Evolutionary conservation across 2,888 invertebrate species (phyloP).

Genomic region (Drosophila longiperda): DNA sequence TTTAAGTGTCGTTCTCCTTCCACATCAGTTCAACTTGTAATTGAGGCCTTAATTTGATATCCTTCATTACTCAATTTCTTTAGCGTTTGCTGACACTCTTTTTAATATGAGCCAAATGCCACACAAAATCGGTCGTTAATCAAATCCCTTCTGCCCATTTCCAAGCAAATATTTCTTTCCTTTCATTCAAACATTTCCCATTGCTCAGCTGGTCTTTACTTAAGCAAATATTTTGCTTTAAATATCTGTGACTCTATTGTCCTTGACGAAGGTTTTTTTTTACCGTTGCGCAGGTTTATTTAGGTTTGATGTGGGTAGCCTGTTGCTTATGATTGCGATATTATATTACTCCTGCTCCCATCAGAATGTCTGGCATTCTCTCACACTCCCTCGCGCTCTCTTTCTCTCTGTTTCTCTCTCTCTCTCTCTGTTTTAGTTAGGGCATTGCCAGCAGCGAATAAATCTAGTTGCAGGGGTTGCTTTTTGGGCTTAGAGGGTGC

Average conservation of each 20-base stretch:
- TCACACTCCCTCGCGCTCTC: background rate
- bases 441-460: slow-evolving; percentile 60
- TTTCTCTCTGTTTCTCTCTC: slow-evolving; percentile 2
- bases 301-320: slow-evolving; percentile 75
- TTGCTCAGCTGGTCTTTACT: slow-evolving; percentile 21
- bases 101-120: background rate
- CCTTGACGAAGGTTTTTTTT: slow-evolving; percentile 55
- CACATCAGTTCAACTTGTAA: background rate
- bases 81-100: background rate
- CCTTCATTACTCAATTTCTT: background rate
- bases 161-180: background rate
- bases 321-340: slow-evolving; percentile 60
- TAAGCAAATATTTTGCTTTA: slow-evolving; percentile 46
- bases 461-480: slow-evolving; percentile 58
- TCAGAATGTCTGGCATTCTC: slow-evolving; percentile 29
- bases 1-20: background rate
- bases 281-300: slow-evolving; percentile 59
- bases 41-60: slow-evolving; percentile 2
- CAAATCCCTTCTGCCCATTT: slow-evolving; percentile 13
- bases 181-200: slow-evolving; percentile 3
- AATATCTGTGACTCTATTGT: slow-evolving; percentile 33
- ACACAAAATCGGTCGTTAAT: slow-evolving; percentile 20
- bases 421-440: slow-evolving; percentile 1
- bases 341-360: slow-evolving; percentile 50
- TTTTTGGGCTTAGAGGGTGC: slow-evolving; percentile 53